Evolutionary conservation across 2,113 vertebrate species (phyloP), one percentile per base, ranked within the genome.

Genomic region (Microcebus jonahi): DNA sequence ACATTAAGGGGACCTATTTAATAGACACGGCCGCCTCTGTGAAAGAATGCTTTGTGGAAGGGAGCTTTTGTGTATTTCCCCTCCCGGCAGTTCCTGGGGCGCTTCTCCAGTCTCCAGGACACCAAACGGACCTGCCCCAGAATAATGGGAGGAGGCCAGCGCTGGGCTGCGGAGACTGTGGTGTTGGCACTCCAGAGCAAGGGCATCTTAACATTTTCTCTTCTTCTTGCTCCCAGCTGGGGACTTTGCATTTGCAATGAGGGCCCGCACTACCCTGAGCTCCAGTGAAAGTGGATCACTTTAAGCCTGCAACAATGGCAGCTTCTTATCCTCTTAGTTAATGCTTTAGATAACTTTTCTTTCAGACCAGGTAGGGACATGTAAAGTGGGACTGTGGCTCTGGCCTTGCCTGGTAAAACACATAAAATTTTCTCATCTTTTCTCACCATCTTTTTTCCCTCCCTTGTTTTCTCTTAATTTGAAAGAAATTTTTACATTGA

Each of bases 161-260:
- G 12, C 61, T 11, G 61, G 97, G 98, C 96, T 97, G 98, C 95
- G 97, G 89, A 3, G 25, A 25, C 93, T 84, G 97, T 96, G 97
- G 95, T 97, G 61, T 95, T 98, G 97, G 98, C 98, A 96, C 98
- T 98, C 98, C 94, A 94, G 96, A 98, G 91, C 97, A 94, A 94
- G 45, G 91, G 96, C 94, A 77, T 79, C 98, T 97, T 93, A 97
- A 94, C 88, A 3, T 82, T 92, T 96, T 94, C 96, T 55, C 91
- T 90, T 97, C 97, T 96, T 98, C 95, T 96, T 94, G 84, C 82
- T 97, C 97, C 98, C 96, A 97, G 95, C 98, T 98, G 98, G 98
- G 98, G 98, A 89, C 98, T 99, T 99, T 99, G 98, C 99, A 98
- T 99, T 99, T 97, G 97, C 98, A 98, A 97, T 99, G 98, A 99